These are phyloP conservation scores for Tenualosa thibaudeaui DNA, from an alignment of 2,797 vertebrate species.

Conservation along the genomic window DNA sequence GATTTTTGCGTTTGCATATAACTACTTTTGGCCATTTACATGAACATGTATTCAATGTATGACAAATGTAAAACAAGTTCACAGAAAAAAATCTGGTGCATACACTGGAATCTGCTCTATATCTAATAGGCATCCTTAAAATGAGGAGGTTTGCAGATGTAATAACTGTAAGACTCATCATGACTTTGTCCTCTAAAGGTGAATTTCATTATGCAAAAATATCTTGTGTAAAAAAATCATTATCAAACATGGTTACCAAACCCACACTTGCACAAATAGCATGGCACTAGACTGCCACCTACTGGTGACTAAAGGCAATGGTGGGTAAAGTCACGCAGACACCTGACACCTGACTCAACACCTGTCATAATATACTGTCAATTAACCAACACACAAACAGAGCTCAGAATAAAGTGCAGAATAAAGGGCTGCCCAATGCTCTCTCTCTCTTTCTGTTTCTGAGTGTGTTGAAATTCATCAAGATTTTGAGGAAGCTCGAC, in stretches of 20 bases:
- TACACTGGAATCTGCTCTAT: neutral
- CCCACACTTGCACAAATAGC: neutral
- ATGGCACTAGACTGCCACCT: slow-evolving; percentile 58
- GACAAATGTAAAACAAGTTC: neutral
- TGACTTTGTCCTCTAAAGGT: neutral
- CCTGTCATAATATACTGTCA: neutral
- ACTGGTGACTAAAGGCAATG: slow-evolving; percentile 46
- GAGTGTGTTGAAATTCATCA: no score
- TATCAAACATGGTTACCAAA: slow-evolving; percentile 48
- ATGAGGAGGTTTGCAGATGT: neutral
- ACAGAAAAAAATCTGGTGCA: no score
- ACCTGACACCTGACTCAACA: neutral
- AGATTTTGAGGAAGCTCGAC: no score
- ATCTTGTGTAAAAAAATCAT: slow-evolving; percentile 8
- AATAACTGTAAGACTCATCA: neutral
- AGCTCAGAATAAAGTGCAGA: neutral
- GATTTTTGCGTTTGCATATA: neutral
- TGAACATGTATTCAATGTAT: neutral
- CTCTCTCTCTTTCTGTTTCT: no score
- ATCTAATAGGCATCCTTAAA: neutral
- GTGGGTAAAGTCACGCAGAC: neutral
- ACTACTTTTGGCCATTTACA: neutral
- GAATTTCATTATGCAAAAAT: neutral
- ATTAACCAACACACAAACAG: neutral
- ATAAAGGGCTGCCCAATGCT: no score